Evolutionary conservation across 2,888 invertebrate species (phyloP).

Genomic region (Drosophila nr. perissopoda): DNA sequence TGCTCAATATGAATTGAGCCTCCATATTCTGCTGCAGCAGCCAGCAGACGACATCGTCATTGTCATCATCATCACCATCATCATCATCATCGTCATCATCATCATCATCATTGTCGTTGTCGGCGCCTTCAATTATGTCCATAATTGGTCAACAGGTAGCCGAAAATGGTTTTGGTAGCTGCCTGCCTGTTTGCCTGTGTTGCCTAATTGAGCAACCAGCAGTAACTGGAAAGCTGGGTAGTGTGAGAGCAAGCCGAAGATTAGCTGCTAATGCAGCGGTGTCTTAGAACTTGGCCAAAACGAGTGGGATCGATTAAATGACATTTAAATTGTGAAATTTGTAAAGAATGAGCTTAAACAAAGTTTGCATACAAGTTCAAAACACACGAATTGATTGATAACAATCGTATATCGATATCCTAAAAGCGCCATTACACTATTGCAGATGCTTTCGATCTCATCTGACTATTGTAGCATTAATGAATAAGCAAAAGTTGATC

Average conservation of each 20-base stretch:
- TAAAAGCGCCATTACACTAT: not conserved
- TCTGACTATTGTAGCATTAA: not conserved
- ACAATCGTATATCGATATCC: not conserved
- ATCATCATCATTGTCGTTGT: slow-evolving; percentile 40
- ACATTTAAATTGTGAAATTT: slow-evolving; percentile 6
- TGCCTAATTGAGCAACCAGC: slow-evolving; percentile 58
- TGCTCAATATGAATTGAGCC: slow-evolving; percentile 33
- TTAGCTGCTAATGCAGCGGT: slow-evolving; percentile 32
- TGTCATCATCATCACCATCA: slow-evolving; percentile 21
- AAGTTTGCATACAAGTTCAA: slow-evolving; percentile 4
- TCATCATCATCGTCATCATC: not conserved
- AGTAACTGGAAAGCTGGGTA: slow-evolving; percentile 25
- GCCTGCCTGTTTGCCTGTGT: slow-evolving; percentile 29
- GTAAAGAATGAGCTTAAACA: not conserved
- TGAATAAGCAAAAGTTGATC: not conserved
- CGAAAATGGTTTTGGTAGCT: slow-evolving; percentile 67
- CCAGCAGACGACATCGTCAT: slow-evolving; percentile 46
- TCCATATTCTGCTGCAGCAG: slow-evolving; percentile 19
- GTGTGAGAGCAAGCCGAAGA: slow-evolving; percentile 28
- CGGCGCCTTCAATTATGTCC: slow-evolving; percentile 76
- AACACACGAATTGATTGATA: slow-evolving; percentile 5
- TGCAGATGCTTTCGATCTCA: not conserved
- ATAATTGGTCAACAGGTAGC: slow-evolving; percentile 79
- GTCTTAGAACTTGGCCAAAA: slow-evolving; percentile 35
- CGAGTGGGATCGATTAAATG: slow-evolving; percentile 3